Evolutionary conservation across 2,113 vertebrate genomes (phyloP).

Genomic region (Lophura nycthemera): DNA sequence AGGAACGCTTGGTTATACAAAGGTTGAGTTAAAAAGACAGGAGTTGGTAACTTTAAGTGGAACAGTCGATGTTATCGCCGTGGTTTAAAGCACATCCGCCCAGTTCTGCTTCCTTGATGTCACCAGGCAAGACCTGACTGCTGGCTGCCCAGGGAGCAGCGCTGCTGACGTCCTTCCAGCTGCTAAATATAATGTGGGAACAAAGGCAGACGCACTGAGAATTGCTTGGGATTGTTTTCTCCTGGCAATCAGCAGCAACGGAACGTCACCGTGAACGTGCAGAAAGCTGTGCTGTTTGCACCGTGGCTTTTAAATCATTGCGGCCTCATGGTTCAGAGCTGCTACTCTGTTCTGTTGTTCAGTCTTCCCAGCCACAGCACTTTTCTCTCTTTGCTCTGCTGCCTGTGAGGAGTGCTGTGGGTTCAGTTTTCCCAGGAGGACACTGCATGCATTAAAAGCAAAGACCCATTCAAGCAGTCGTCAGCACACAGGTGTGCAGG

Average conservation of each 20-base stretch:
- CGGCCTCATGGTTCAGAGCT: neutral
- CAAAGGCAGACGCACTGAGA: neutral
- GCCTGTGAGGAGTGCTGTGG: neutral
- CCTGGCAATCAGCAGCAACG: neutral
- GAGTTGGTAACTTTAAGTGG: neutral
- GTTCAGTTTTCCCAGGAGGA: neutral
- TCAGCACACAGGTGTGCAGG: no score
- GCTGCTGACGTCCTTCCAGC: conserved; percentile 39
- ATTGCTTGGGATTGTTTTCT: neutral
- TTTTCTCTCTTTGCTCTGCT: neutral
- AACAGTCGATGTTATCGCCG: neutral
- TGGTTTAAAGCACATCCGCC: neutral
- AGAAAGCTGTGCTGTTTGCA: conserved; percentile 15
- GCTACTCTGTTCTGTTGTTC: neutral
- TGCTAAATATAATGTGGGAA: conserved; percentile 23
- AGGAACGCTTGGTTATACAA: no score
- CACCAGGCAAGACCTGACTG: conserved; percentile 17
- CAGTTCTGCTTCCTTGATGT: conserved; percentile 25
- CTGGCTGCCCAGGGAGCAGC: neutral
- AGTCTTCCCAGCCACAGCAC: neutral
- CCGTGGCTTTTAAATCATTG: neutral
- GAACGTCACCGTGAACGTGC: neutral
- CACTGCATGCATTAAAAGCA: no score
- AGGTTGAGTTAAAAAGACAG: neutral
- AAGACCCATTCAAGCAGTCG: no score